Base-by-base conservation (phyloP, 2,797 vertebrate genomes). In the Crenichthys baileyi region DNA sequence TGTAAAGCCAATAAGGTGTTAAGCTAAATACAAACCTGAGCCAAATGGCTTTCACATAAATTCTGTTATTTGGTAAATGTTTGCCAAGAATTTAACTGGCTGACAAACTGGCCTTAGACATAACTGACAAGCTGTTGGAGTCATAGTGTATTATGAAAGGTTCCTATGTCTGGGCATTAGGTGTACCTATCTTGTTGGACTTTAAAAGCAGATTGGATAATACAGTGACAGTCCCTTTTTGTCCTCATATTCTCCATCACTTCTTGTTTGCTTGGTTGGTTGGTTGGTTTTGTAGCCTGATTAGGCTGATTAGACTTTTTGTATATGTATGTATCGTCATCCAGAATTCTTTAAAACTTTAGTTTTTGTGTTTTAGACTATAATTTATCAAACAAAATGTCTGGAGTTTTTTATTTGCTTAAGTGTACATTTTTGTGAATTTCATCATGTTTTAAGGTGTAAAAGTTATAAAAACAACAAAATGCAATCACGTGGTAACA, bases 71-170 rank as follows among this genome's bases (percentile, higher is more conserved):
- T 51, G 50, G 50, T 51, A 48, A 50, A 29, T 72, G 70, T 31
- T 72, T 72, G 44, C 70, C 44, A 71, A 71, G 15, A 72, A 36
- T 72, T 36, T 4, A 24, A 53, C 55, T 56, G 36, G 31, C 61
- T 51, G 15, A 15, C 22, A 5, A 67, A 9, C 22, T 31, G 15
- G 12, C 36, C 26, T 31, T 36, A 20, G 41, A 73, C 56, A 56
- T 36, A 31, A 24, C 36, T 73, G 31, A 51, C 51, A 73, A 36
- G 31, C 50, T 51, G 26, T 36, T 39, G 26, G 50, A 72, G 12
- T 73, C 4, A 56, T 31, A 56, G 31, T 56, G 50, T 9, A 72
- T 73, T n/a, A 56, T 24, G 36, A 39, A 16, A 24, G 48, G 44
- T 50, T n/a, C n/a, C 48, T 71, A 29, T 29, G n/a, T 44, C 24